Evolutionary conservation across 2,888 invertebrate genomes (phyloP), one percentile per base, ranked within the genome.

Genomic region (Smittia aterrima): DNA sequence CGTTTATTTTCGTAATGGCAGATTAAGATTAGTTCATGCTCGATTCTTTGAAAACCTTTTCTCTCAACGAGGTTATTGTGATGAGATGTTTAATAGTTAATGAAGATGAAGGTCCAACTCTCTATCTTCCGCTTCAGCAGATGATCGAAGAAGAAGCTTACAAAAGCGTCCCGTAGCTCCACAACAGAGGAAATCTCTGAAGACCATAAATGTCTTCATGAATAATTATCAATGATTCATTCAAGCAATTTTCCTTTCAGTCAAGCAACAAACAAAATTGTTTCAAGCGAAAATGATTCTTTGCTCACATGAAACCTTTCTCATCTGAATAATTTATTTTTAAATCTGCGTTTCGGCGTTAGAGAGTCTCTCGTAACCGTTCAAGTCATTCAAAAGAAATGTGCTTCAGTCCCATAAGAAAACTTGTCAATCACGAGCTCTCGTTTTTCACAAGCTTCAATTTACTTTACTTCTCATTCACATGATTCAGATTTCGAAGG

Each of bases 391-490:
- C 22, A 22, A 7, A 18, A 58, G 6, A n/a, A 20, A 6, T 58
- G 20, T 47, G 32, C 18, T 22, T 58, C 58, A 58, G 2, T n/a
- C 47, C 47, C 47, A 3, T 3, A n/a, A 58, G 58, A n/a, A 58
- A 58, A 58, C 58, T 20, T 58, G 58, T 58, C 58, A 58, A 58
- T 58, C 58, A 58, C 18, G 58, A 47, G 16, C n/a, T n/a, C n/a
- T n/a, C n/a, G n/a, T n/a, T n/a, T n/a, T n/a, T n/a, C n/a, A n/a
- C 47, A 47, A 20, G 32, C 9, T 32, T 32, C 3, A 32, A 32
- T 32, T 32, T 32, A 58, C 22, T 58, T 58, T 58, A 20, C n/a
- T 58, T 58, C 22, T 18, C 20, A 2, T 22, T 58, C n/a, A 22
- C 18, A 18, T 18, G 58, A 58, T 1, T 58, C 18, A 58, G 20